phyloP scores from a whole-genome alignment of 2,888 invertebrate genomes.

The Lasioglossum zephyrum region DNA sequence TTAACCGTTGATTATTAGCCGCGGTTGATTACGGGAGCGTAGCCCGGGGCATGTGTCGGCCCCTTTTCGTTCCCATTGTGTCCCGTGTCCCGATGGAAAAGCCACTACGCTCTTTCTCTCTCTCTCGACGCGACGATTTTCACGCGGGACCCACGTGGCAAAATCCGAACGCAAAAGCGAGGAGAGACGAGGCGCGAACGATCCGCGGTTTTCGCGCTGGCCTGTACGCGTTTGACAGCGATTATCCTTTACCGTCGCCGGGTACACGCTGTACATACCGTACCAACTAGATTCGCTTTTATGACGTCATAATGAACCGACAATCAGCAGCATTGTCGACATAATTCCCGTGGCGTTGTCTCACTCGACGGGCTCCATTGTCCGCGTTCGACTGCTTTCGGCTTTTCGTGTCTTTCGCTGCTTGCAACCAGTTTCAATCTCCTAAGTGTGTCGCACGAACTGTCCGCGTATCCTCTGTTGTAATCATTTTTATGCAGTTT shows the following conservation, averaged over 20 bases:
- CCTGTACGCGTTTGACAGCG: constrained; percentile 68
- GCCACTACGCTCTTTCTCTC: background rate
- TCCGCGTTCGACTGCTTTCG: constrained; percentile 73
- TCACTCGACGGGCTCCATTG: constrained; percentile 76
- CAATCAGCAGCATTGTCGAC: constrained; percentile 84
- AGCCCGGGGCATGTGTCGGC: constrained; percentile 14
- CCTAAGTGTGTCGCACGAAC: background rate
- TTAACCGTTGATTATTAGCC: constrained; percentile 36
- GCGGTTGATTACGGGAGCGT: constrained; percentile 23
- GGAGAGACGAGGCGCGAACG: background rate
- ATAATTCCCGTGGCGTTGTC: constrained; percentile 83
- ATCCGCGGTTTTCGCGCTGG: constrained; percentile 41
- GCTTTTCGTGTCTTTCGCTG: constrained; percentile 39
- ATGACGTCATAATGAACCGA: constrained; percentile 84
- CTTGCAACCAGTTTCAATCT: background rate
- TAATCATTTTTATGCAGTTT: background rate
- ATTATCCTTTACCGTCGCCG: constrained; percentile 79
- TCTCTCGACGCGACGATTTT: constrained; percentile 20
- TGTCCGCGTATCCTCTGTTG: background rate
- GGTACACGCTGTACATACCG: constrained; percentile 70
- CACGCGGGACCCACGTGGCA: constrained; percentile 8
- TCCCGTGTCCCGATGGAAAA: constrained; percentile 10
- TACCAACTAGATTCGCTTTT: constrained; percentile 82
- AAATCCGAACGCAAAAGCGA: background rate
- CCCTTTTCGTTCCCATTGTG: constrained; percentile 1